A percentile compares a stretch with the other conserved stretches of the same genome.
Evolutionary conservation across 2,888 invertebrate species (phyloP).

Genomic region (Ptycholaimellus sp.): DNA sequence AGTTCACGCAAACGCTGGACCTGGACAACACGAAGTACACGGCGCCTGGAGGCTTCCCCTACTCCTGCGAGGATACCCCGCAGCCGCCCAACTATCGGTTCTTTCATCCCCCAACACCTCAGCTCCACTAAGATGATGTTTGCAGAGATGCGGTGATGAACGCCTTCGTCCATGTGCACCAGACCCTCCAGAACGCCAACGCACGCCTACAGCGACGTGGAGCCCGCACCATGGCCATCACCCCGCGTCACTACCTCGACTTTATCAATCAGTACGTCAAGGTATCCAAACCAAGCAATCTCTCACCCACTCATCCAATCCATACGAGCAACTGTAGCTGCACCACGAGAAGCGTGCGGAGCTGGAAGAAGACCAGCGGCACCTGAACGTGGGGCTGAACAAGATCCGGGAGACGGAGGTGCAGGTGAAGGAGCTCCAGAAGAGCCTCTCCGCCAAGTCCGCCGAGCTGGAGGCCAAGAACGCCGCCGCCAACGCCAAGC

Average conservation of each 20-base stretch:
- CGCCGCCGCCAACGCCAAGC: conserved; percentile 92
- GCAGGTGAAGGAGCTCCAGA: conserved; percentile 97
- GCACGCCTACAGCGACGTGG: conserved; percentile 65
- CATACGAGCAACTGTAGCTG: conserved; percentile 60
- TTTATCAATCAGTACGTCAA: conserved; percentile 88
- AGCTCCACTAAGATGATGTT: not conserved
- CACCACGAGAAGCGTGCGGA: conserved; percentile 93
- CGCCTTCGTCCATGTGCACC: conserved; percentile 90
- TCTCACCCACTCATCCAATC: no score
- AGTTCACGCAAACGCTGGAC: conserved; percentile 83
- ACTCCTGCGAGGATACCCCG: conserved; percentile 40
- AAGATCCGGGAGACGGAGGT: conserved; percentile 98
- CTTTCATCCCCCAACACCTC: not conserved
- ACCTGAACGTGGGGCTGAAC: conserved; percentile 86
- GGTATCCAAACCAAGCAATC: not conserved
- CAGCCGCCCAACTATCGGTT: conserved; percentile 16
- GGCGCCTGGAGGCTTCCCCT: conserved; percentile 67
- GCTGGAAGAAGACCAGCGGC: conserved; percentile 90
- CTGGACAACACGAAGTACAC: conserved; percentile 61
- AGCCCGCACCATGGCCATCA: conserved; percentile 83
- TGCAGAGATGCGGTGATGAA: conserved; percentile 86
- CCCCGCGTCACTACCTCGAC: conserved; percentile 88
- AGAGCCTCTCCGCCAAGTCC: conserved; percentile 83
- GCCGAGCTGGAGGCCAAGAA: conserved; percentile 64
- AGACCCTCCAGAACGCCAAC: conserved; percentile 73